These are phyloP conservation scores for Poeciliopsis prolifica DNA, from an alignment of 2,113 vertebrate genomes.

Conservation along the genomic window DNA sequence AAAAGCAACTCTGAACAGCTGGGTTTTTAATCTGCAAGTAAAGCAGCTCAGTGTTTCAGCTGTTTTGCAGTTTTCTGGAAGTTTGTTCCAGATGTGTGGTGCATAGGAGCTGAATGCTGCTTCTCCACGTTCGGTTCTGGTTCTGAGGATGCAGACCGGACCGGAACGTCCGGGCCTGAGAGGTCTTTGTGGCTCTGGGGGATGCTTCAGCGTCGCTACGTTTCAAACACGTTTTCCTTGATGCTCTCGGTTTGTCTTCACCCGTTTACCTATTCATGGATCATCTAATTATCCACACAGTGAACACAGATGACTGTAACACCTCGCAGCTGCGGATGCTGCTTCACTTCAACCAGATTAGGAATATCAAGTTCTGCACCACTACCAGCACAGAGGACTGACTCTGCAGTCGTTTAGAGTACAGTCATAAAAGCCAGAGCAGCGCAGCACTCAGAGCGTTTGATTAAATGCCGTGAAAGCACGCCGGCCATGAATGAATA, in stretches of 20 bases:
- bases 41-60: too few relatives aligned
- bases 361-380: not conserved
- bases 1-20: too few relatives aligned
- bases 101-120: too few relatives aligned
- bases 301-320: not conserved
- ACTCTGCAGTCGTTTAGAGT: not conserved
- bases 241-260: not conserved
- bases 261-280: not conserved
- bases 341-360: not conserved
- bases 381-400: not conserved
- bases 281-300: not conserved
- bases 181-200: too few relatives aligned
- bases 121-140: too few relatives aligned
- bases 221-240: not conserved
- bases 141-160: too few relatives aligned
- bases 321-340: not conserved
- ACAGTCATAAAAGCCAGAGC: slow-evolving; percentile 3
- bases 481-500: not conserved
- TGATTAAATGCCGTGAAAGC: not conserved
- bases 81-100: too few relatives aligned
- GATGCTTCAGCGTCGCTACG: too few relatives aligned
- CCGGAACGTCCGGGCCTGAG: too few relatives aligned
- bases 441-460: not conserved
- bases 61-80: too few relatives aligned
- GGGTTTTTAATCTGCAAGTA: too few relatives aligned